phyloP scores from a whole-genome alignment of 1,140 invertebrate genomes.

The Caenorhabditis remanei region DNA sequence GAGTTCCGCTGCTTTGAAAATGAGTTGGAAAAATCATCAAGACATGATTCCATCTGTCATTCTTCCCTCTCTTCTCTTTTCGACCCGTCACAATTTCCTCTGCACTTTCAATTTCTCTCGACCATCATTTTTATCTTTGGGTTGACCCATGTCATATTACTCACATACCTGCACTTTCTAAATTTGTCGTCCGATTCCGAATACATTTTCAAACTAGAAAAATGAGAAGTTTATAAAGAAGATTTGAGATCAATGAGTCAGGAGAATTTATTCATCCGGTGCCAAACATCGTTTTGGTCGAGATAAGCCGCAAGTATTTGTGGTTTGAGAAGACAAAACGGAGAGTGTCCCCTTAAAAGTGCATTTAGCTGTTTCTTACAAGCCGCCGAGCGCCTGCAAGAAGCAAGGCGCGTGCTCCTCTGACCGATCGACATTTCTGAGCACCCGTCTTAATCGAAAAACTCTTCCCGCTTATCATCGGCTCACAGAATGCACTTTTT shows the following conservation, averaged over 20 bases:
- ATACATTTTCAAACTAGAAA: background rate
- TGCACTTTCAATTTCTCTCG: constrained; percentile 7
- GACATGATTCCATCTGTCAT: constrained; percentile 51
- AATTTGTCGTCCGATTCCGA: background rate
- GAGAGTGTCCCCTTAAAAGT: constrained; percentile 37
- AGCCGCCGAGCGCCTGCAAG: background rate
- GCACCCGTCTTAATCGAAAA: background rate
- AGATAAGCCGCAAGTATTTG: constrained; percentile 29
- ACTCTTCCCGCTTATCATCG: background rate
- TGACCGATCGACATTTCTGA: constrained; percentile 28
- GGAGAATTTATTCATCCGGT: background rate
- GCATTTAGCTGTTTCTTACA: constrained; percentile 7
- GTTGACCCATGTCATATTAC: constrained; percentile 26
- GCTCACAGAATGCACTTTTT: background rate
- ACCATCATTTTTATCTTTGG: background rate
- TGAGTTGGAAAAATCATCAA: constrained; percentile 31
- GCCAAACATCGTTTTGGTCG: background rate
- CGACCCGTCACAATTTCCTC: constrained; percentile 38
- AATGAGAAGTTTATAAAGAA: background rate
- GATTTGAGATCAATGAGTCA: background rate
- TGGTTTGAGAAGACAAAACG: background rate
- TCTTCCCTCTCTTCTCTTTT: background rate
- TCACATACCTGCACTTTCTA: background rate
- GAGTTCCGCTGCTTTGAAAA: constrained; percentile 20
- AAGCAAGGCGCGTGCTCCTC: background rate